Base-by-base conservation (phyloP, 1,140 invertebrate species). In the Drusus annulatus region DNA sequence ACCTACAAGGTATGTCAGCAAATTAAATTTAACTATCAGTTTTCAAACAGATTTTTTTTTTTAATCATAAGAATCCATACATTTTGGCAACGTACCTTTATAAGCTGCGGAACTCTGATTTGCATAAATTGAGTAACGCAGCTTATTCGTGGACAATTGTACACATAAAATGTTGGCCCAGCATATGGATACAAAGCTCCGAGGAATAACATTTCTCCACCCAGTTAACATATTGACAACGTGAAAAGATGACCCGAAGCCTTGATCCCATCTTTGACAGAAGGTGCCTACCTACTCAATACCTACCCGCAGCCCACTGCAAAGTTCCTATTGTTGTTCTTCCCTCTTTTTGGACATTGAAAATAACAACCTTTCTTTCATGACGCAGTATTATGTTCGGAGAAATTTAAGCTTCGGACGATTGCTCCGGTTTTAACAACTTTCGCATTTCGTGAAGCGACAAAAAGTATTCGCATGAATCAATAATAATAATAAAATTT, bases 281-380 rank as follows among this genome's bases (percentile, higher is more conserved):
- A 45, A 45, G 36, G 2, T 45, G 8, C 52, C 52, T 6, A 21
- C 54, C 54, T 56, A 21, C 1, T 56, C 54, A n/a, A 5, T 6
- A 17, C n/a, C n/a, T 56, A 21, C 36, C 36, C 10, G 13, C 36
- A 13, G 10, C 36, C 36, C 5, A 45, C 36, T 8, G 36, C 36
- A 45, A 8, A 45, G 36, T 45, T 10, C 19, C 10, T 6, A 17
- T 69, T 50, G 13, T 69, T 51, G 36, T 69, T 65, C 13, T 65
- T 65, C 58, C 19, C 51, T 62, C 63, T 78, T 78, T 78, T 78
- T 78, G 63, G 52, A 78, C 50, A 69, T 71, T 69, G n/a, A 71
- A 69, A 68, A 69, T 54, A 71, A 71, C 62, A 68, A 78, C 50
- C 50, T 58, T 50, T 58, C 76, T 65, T 69, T 78, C 25, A 36